These are phyloP conservation scores for Phoxinus phoxinus DNA, from an alignment of 2,113 vertebrate genomes.

Conservation along the genomic window DNA sequence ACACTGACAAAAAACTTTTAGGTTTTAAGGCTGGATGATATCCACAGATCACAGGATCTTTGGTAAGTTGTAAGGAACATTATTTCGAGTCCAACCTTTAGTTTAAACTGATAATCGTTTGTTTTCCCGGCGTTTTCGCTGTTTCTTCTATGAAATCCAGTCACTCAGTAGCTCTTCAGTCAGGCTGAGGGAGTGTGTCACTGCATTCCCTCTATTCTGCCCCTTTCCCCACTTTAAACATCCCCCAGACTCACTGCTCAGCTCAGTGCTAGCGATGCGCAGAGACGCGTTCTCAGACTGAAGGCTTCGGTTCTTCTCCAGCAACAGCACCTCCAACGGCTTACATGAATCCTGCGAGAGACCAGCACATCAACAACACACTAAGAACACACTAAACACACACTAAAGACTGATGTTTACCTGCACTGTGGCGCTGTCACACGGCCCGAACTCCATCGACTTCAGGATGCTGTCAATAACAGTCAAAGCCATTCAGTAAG, in stretches of 20 bases:
- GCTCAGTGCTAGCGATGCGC: slow-evolving; percentile 93
- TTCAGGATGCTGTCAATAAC: slow-evolving; percentile 88
- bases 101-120: too few species aligned
- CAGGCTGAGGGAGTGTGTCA: too few species aligned
- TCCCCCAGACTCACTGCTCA: slow-evolving; percentile 88
- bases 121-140: too few species aligned
- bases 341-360: slow-evolving; percentile 85
- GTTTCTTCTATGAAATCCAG: too few species aligned
- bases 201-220: too few species aligned
- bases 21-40: too few species aligned
- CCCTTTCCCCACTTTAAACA: too few species aligned
- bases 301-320: slow-evolving; percentile 95
- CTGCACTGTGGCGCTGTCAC: slow-evolving; percentile 86
- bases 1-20: too few species aligned
- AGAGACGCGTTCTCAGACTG: slow-evolving; percentile 94
- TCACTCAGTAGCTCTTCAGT: too few species aligned
- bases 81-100: too few species aligned
- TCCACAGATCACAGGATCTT: too few species aligned
- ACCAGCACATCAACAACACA: neutral
- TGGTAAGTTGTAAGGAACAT: too few species aligned
- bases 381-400: neutral
- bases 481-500: neutral
- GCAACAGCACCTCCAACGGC: slow-evolving; percentile 93
- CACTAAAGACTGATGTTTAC: slow-evolving; percentile 69
- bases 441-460: slow-evolving; percentile 93